These are phyloP conservation scores for Drosophila mercatorum DNA, from an alignment of 2,888 invertebrate genomes.

Conservation along the genomic window DNA sequence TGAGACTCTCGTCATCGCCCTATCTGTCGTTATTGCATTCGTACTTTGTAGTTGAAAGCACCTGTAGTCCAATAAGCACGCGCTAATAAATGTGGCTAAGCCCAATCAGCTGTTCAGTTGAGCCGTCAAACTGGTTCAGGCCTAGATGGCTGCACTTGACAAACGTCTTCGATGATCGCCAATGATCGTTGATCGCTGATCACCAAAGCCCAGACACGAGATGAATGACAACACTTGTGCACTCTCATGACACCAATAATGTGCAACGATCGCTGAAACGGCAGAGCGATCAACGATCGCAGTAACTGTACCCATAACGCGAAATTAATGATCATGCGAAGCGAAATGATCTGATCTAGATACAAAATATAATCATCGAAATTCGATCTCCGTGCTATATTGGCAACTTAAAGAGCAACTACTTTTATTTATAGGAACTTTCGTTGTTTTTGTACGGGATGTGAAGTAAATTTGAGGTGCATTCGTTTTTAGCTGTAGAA, in stretches of 20 bases:
- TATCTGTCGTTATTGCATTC: conserved; percentile 6
- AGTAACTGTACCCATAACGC: conserved; percentile 18
- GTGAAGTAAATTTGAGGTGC: no score
- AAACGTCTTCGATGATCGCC: conserved; percentile 41
- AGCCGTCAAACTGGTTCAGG: conserved; percentile 60
- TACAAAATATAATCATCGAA: neutral
- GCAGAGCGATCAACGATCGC: conserved; percentile 8
- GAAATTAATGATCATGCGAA: neutral
- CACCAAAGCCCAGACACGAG: conserved; percentile 39
- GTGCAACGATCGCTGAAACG: conserved; percentile 13
- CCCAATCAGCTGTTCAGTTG: conserved; percentile 50
- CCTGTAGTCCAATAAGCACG: conserved; percentile 51
- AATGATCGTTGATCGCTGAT: conserved; percentile 17
- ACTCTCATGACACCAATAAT: conserved; percentile 55
- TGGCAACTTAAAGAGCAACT: neutral
- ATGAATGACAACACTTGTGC: conserved; percentile 47
- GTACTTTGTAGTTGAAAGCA: conserved; percentile 40
- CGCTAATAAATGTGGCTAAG: conserved; percentile 46
- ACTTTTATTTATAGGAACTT: neutral
- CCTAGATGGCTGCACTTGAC: conserved; percentile 56
- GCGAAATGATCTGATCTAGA: neutral
- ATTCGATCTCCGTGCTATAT: neutral
- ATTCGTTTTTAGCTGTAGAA: no score
- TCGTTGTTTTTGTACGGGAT: no score
- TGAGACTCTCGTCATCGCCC: neutral